Evolutionary conservation across 2,888 invertebrate species (phyloP).

Genomic region (Deladenus siricidicola): DNA sequence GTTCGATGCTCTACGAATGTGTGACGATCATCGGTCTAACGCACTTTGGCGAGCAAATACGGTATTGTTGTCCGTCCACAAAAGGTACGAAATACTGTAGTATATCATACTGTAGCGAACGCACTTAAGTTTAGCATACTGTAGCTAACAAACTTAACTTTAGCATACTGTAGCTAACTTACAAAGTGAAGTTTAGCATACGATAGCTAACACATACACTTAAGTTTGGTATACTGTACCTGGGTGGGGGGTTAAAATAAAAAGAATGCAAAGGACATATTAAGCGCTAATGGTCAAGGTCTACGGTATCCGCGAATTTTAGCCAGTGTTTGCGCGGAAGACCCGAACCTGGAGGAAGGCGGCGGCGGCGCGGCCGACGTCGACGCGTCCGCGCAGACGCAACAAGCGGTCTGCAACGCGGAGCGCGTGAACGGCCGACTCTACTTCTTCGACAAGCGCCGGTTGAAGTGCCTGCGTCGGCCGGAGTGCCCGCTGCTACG

Average conservation of each 20-base stretch:
- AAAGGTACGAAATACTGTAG: constrained; percentile 2
- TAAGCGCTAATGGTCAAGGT: background rate
- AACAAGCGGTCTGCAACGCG: no score
- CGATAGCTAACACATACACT: no score
- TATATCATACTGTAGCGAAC: no score
- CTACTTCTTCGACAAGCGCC: background rate
- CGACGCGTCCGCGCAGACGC: background rate
- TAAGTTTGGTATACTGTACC: no score
- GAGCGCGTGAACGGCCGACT: background rate
- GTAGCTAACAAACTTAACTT: no score
- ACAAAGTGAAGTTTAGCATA: no score
- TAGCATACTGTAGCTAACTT: no score
- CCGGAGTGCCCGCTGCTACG: constrained; percentile 11
- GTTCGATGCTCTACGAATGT: constrained; percentile 13
- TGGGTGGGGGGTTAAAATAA: no score
- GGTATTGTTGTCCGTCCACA: constrained; percentile 28
- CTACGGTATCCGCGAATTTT: background rate
- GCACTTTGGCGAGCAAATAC: constrained; percentile 27
- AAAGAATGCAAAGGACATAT: background rate
- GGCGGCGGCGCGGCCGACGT: constrained; percentile 6
- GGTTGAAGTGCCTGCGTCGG: background rate
- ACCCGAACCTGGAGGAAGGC: constrained; percentile 13
- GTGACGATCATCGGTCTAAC: constrained; percentile 22
- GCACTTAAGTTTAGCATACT: no score
- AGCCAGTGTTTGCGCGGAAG: constrained; percentile 23